phyloP scores from a whole-genome alignment of 2,113 vertebrate genomes.

The Microtus pennsylvanicus region DNA sequence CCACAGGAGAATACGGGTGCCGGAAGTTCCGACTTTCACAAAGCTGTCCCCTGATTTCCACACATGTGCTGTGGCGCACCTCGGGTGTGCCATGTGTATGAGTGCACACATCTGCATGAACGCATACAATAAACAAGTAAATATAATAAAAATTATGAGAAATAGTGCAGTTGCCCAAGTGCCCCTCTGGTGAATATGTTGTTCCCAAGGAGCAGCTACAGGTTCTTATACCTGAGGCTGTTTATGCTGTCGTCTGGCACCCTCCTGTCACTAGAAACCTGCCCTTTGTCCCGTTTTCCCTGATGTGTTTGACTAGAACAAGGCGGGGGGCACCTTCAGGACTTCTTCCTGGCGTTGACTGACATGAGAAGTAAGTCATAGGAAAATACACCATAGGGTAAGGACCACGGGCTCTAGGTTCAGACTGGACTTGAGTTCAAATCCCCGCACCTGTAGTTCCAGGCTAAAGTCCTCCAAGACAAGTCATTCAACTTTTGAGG shows the following conservation, averaged over 20 bases:
- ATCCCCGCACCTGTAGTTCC: background rate
- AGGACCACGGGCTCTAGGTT: background rate
- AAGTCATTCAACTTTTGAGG: background rate
- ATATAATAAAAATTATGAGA: background rate
- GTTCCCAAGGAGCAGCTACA: background rate
- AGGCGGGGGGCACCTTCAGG: background rate
- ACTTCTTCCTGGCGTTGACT: background rate
- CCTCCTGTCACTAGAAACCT: background rate
- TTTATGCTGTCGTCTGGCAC: fast-evolving
- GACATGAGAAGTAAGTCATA: background rate
- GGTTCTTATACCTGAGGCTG: background rate
- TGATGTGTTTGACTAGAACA: background rate
- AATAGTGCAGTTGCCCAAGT: background rate
- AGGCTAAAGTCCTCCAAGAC: background rate
- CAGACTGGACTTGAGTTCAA: background rate
- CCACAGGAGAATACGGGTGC: background rate
- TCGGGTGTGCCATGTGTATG: background rate
- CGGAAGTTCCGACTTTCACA: background rate
- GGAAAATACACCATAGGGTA: background rate
- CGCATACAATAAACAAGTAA: background rate
- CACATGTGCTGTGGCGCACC: background rate
- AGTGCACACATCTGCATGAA: background rate
- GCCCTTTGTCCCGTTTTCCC: background rate
- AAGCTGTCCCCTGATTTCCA: background rate
- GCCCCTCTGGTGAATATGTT: too few relatives aligned